Evolutionary conservation across 2,888 invertebrate genomes (phyloP).

Genomic region (Machimus rusticus): DNA sequence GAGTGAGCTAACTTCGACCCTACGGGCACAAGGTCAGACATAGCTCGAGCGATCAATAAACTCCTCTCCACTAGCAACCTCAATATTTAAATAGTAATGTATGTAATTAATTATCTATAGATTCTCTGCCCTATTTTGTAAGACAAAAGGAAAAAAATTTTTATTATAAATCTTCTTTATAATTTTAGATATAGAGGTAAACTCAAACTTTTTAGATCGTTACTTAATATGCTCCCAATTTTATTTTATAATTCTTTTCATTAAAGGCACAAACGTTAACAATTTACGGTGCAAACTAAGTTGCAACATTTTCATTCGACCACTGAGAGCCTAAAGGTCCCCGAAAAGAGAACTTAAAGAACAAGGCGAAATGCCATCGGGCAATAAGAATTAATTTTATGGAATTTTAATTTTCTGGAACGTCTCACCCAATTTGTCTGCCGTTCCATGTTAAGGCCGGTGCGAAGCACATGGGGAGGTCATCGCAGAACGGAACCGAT

Average conservation of each 20-base stretch:
- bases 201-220: neutral
- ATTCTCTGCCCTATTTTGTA: no score
- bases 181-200: no score
- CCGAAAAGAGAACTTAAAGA: neutral
- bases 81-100: no score
- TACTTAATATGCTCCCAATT: neutral
- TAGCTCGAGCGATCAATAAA: no score
- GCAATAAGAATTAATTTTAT: conserved; percentile 29
- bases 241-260: neutral
- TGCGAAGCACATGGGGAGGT: neutral
- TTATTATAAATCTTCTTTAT: no score
- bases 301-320: neutral
- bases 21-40: no score
- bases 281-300: neutral
- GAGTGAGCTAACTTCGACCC: no score
- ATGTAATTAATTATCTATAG: no score
- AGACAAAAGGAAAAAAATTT: no score
- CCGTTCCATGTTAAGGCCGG: neutral
- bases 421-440: conserved; percentile 44
- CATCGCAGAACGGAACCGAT: neutral
- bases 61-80: no score
- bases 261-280: neutral
- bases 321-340: neutral
- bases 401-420: conserved; percentile 44
- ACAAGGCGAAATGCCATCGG: neutral